Evolutionary conservation across 2,797 vertebrate species (phyloP).

Genomic region (Caiman crocodilus): DNA sequence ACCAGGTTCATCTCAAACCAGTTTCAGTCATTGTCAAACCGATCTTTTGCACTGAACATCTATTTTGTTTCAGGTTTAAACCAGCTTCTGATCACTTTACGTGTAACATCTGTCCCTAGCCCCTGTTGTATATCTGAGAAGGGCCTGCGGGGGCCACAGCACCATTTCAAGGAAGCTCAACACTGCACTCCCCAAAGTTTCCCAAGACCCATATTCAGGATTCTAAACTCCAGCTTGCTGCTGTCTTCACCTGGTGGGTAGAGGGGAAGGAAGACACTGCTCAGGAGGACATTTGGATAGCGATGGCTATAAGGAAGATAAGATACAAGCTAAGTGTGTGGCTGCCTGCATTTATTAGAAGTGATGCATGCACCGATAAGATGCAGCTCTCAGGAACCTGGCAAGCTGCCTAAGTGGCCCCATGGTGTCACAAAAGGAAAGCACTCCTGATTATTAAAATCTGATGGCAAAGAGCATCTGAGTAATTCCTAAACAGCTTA

Average conservation of each 20-base stretch:
- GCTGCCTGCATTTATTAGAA: conserved; percentile 24
- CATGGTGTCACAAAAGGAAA: conserved; percentile 30
- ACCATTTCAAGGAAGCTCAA: background rate
- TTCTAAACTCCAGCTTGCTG: accelerated
- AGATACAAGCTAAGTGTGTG: background rate
- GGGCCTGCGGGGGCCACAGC: accelerated
- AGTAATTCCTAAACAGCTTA: conserved; percentile 48
- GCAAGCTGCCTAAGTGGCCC: conserved; percentile 27
- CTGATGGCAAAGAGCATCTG: conserved; percentile 11
- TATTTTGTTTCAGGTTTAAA: too few relatives aligned
- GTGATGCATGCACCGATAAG: background rate
- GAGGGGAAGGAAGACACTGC: accelerated
- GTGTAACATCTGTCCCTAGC: too few relatives aligned
- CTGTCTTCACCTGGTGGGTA: background rate
- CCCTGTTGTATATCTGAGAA: background rate
- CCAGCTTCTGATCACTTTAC: too few relatives aligned
- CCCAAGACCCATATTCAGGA: background rate
- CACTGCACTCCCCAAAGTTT: background rate
- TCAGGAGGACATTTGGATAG: accelerated
- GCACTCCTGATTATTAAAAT: conserved; percentile 50
- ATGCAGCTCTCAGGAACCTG: conserved; percentile 29
- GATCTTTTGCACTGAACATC: too few relatives aligned
- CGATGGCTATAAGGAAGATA: background rate
- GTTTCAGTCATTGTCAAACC: too few relatives aligned
- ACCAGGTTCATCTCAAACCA: too few relatives aligned